phyloP scores from a whole-genome alignment of 1,140 invertebrate genomes.

The Papilio helenus region DNA sequence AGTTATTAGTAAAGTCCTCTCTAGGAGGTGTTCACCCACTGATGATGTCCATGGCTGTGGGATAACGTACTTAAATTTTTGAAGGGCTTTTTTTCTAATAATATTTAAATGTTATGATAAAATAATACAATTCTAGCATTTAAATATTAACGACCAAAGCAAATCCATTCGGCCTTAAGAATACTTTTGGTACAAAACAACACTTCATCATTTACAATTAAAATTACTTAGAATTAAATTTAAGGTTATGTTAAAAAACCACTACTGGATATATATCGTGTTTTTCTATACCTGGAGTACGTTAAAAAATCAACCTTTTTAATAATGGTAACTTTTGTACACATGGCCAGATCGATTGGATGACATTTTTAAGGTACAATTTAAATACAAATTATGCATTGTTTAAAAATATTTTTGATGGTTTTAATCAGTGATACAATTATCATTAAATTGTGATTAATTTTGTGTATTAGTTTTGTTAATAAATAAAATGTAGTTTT shows the following conservation, averaged over 20 bases:
- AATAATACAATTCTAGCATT: constrained; percentile 30
- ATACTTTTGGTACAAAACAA: constrained; percentile 58
- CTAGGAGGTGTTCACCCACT: too few relatives aligned
- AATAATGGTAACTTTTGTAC: too few relatives aligned
- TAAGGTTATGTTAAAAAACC: constrained; percentile 21
- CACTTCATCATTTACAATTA: constrained; percentile 54
- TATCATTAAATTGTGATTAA: neutral
- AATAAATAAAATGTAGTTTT: neutral
- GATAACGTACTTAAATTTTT: neutral
- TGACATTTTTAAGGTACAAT: neutral
- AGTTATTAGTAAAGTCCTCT: too few relatives aligned
- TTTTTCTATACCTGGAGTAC: neutral
- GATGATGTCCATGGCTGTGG: too few relatives aligned
- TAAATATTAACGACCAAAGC: constrained; percentile 39
- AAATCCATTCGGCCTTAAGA: constrained; percentile 41
- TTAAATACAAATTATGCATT: neutral
- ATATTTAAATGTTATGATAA: neutral
- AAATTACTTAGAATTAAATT: constrained; percentile 39
- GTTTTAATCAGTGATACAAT: neutral
- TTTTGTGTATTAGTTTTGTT: too few relatives aligned
- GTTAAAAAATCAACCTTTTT: neutral
- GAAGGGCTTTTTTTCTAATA: neutral
- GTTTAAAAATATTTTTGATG: constrained; percentile 8
- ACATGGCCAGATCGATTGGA: neutral
- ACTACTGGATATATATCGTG: constrained; percentile 18